A percentile compares a stretch with the other conserved stretches of the same genome.
Evolutionary conservation across 2,113 vertebrate genomes (phyloP).

Genomic region (Phylloscopus trochiloides): DNA sequence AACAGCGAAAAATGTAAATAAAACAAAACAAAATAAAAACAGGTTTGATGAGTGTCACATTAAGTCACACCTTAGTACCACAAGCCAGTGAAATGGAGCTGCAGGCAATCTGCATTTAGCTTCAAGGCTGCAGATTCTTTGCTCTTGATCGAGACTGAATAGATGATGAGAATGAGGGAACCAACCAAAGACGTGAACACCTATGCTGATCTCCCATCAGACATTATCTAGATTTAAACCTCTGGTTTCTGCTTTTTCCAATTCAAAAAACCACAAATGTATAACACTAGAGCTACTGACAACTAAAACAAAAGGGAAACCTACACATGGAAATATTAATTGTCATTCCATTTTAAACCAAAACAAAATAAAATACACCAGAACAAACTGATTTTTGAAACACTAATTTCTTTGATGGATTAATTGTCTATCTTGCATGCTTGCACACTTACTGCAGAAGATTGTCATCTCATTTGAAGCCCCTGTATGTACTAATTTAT

Average conservation of each 20-base stretch:
- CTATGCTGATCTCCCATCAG: not conserved
- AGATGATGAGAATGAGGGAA: not conserved
- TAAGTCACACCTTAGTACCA: not conserved
- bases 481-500: not conserved
- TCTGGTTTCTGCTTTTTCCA: not conserved
- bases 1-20: not conserved
- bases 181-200: not conserved
- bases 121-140: not conserved
- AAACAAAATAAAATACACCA: not conserved
- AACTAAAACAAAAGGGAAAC: not conserved
- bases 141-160: not conserved
- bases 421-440: not conserved
- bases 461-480: not conserved
- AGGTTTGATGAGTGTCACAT: not conserved
- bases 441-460: not conserved
- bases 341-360: not conserved
- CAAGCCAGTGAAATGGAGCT: not conserved
- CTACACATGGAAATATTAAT: not conserved
- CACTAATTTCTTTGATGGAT: not conserved
- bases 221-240: not conserved
- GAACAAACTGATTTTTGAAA: not conserved
- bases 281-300: not conserved
- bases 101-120: not conserved
- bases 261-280: not conserved
- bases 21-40: not conserved